Base-by-base conservation (phyloP, 2,888 invertebrate genomes). In the Chrysodeixis includens region DNA sequence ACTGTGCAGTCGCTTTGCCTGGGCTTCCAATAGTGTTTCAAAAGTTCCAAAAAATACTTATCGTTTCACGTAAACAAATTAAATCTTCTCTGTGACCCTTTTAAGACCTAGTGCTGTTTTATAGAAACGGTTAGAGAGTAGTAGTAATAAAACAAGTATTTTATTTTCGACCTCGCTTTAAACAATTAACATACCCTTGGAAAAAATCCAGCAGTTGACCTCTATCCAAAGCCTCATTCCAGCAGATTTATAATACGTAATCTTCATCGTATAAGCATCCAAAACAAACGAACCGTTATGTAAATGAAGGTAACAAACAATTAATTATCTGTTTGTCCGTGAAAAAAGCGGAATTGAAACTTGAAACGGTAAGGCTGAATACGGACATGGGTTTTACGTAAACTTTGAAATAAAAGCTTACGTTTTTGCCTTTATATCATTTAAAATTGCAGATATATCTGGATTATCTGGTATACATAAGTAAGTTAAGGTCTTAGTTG, bases 261-360 rank as follows among this genome's bases (percentile, higher is more conserved):
- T 78, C 76, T 79, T 74, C 65, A 76, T 75, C 54, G 49, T 56
- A 57, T 71, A 20, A 79, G 68, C 58, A 71, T 76, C 69, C 75
- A 69, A 56, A 69, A 76, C 72, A 81, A 82, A 82, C 81, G 74
- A 68, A 72, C 74, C 73, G 61, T 74, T 74, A 75, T 84, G 87
- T 79, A 86, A 90, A 90, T 86, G 82, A 87, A 82, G 77, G 80
- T 57, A 79, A 86, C 85, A 87, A 90, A 86, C 85, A 87, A 90
- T 90, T 90, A 90, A 90, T 89, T 88, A 87, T 86, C 84, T 81
- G 80, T 76, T 82, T 78, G 79, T 81, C 81, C 78, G 79, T 80
- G 62, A 57, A 80, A 80, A 83, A 88, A 83, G 26, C 71, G 74
- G 71, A 81, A 83, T 83, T 84, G 76, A 84, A 84, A 84, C 77